These are phyloP conservation scores for Ericerus pela DNA, from an alignment of 1,140 invertebrate species.

Conservation along the genomic window DNA sequence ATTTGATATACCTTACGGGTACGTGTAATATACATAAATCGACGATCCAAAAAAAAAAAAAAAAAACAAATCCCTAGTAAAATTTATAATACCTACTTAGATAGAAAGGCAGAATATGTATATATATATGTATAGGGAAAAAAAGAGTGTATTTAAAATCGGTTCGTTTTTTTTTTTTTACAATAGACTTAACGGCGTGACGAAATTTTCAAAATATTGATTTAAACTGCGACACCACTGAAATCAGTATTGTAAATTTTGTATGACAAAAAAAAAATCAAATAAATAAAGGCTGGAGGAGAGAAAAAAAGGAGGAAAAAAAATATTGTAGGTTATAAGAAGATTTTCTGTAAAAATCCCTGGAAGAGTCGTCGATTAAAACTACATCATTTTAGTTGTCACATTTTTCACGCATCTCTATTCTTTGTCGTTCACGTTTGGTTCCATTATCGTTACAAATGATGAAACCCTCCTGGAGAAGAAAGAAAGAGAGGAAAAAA, in stretches of 20 bases:
- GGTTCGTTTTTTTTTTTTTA: background rate
- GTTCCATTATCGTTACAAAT: background rate
- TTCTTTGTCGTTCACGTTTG: background rate
- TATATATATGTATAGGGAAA: background rate
- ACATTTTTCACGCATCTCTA: slow-evolving; percentile 10
- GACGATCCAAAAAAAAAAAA: no score
- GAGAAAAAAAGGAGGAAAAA: no score
- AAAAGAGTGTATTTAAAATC: slow-evolving; percentile 5
- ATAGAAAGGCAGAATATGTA: background rate
- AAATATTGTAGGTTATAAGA: no score
- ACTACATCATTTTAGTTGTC: slow-evolving; percentile 6
- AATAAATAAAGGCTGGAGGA: no score
- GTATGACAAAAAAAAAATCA: no score
- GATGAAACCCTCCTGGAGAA: slow-evolving; percentile 6
- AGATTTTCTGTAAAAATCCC: no score
- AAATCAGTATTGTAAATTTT: background rate
- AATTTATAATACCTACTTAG: no score
- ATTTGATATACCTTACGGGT: background rate
- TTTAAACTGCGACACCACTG: slow-evolving; percentile 1
- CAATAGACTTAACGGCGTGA: slow-evolving; percentile 9
- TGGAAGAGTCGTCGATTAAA: background rate
- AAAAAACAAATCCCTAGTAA: no score
- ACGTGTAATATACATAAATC: background rate
- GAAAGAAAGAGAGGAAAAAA: no score
- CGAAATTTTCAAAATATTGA: slow-evolving; percentile 12